Evolutionary conservation across 2,888 invertebrate species (phyloP).

Genomic region (Dicyrtomina minuta): DNA sequence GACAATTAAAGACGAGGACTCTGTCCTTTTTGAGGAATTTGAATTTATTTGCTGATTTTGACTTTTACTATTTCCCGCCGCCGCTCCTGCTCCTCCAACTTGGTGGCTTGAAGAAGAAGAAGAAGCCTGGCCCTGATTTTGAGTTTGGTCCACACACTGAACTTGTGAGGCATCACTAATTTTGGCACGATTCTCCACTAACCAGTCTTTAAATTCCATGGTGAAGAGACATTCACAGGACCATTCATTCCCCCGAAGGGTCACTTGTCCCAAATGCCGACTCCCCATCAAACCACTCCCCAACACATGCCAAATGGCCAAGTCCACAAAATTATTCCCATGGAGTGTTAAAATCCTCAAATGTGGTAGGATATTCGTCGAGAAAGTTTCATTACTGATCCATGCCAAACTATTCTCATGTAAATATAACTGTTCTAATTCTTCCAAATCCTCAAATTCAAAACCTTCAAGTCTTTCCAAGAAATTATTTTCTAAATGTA

Average conservation of each 20-base stretch:
- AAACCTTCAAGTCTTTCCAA: slow-evolving; percentile 71
- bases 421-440: slow-evolving; percentile 71
- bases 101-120: no score
- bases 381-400: slow-evolving; percentile 79
- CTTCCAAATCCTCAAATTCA: slow-evolving; percentile 75
- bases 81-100: no score
- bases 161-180: slow-evolving; percentile 68
- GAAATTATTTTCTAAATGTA: slow-evolving; percentile 76
- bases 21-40: slow-evolving; percentile 62
- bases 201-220: slow-evolving; percentile 74
- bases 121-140: no score
- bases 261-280: slow-evolving; percentile 36
- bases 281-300: no score
- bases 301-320: slow-evolving; percentile 70
- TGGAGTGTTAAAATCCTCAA: slow-evolving; percentile 78
- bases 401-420: slow-evolving; percentile 73
- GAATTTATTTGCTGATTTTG: slow-evolving; percentile 54
- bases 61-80: background rate
- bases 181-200: slow-evolving; percentile 65
- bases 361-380: slow-evolving; percentile 71
- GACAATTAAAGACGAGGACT: slow-evolving; percentile 37
- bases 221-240: slow-evolving; percentile 80
- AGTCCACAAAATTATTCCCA: slow-evolving; percentile 77
- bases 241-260: slow-evolving; percentile 67
- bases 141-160: slow-evolving; percentile 64